Conservation (phyloP, 1,140 invertebrate genomes). For the Pseudoatta argentina region DNA sequence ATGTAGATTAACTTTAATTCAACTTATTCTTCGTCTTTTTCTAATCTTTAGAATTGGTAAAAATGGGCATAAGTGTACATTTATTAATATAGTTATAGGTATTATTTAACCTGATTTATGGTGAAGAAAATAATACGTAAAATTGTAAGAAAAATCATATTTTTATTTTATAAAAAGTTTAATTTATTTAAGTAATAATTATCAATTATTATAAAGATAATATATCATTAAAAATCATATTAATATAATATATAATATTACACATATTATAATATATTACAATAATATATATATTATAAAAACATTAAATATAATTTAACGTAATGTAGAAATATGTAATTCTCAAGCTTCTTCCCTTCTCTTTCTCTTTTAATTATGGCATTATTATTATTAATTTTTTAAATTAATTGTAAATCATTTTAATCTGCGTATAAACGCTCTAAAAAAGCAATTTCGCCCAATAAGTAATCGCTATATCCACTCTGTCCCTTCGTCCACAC, state of each 20-base stretch:
- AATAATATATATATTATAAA: neutral
- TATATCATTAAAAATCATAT: neutral
- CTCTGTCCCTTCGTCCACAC: neutral
- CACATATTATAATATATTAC: neutral
- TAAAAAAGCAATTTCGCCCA: neutral
- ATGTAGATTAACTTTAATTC: no score
- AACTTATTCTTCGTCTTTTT: no score
- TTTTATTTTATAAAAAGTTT: neutral
- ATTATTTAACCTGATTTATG: neutral
- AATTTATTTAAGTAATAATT: neutral
- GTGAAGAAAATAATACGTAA: no score
- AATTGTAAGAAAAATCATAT: neutral
- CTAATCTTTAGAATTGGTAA: no score
- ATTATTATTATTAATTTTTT: conserved; percentile 1
- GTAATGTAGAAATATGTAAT: neutral
- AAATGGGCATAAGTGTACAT: no score
- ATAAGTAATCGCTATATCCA: neutral
- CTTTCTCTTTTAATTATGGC: neutral
- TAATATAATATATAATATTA: neutral
- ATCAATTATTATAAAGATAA: neutral
- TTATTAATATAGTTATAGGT: neutral
- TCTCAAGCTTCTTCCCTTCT: neutral
- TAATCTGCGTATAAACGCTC: neutral
- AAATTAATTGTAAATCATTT: neutral
- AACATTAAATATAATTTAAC: conserved; percentile 1